Evolutionary conservation across 2,888 invertebrate species (phyloP), one percentile per base, ranked within the genome.

Genomic region (Polylopha cassiicola): DNA sequence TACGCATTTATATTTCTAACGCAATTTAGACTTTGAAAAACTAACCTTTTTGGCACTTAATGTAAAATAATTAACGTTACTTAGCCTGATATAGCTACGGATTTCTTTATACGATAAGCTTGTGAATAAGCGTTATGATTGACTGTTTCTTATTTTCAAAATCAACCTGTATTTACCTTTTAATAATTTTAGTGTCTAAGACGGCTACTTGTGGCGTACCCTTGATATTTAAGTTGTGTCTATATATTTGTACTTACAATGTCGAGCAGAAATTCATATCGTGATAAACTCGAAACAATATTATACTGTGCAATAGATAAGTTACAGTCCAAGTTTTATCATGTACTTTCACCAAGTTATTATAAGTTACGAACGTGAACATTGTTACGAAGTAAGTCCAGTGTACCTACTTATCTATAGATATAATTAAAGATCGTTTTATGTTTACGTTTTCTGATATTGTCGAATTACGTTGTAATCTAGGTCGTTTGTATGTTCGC

Each of bases 81-180:
- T 36, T 41, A 36, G 36, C 39, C 14, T 4, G 39, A 29, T 36
- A 41, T 36, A 5, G 6, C 14, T 36, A 41, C 34, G 24, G 29
- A 27, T 11, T 7, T 29, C 15, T 11, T 20, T 30, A 9, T 6
- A 10, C 24, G n/a, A 14, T 18, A 21, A 30, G 41, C 41, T 14
- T 41, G 41, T 36, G 41, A 41, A 41, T 41, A 41, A 36, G 34
- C 41, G 23, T n/a, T n/a, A n/a, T n/a, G n/a, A n/a, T n/a, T n/a
- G n/a, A n/a, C n/a, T n/a, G n/a, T n/a, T n/a, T n/a, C n/a, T 8
- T 16, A 4, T 24, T 30, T 41, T 26, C 33, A 15, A 26, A 30
- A 36, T 34, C 41, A 41, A 41, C 41, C 41, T 11, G 36, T 24
- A 10, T 16, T 24, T 22, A n/a, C n/a, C n/a, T n/a, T 30, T 36